These are phyloP conservation scores for Pagetopsis macropterus DNA, from an alignment of 2,797 vertebrate genomes.

Conservation along the genomic window DNA sequence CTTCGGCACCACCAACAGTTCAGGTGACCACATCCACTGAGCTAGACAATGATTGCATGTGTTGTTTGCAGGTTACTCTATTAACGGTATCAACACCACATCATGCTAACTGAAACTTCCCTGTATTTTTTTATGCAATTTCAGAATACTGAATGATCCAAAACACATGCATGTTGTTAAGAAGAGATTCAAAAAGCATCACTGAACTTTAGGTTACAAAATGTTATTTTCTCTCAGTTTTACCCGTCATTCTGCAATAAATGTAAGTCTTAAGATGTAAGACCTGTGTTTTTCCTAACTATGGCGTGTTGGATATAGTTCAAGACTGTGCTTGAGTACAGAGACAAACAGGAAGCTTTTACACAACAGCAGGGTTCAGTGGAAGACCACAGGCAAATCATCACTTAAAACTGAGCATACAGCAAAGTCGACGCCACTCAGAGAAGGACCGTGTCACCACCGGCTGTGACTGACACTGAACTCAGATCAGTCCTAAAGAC, in stretches of 20 bases:
- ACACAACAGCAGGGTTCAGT: constrained; percentile 60
- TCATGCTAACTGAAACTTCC: no score
- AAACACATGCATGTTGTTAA: no score
- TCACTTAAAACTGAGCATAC: constrained; percentile 34
- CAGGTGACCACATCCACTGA: constrained; percentile 5
- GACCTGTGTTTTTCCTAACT: constrained; percentile 53
- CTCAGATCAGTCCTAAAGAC: not conserved
- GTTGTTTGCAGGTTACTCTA: not conserved
- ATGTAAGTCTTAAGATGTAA: constrained; percentile 33
- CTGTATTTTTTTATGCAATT: not conserved
- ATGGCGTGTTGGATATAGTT: constrained; percentile 26
- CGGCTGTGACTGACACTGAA: constrained; percentile 8
- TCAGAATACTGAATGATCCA: not conserved
- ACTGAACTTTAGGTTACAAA: not conserved
- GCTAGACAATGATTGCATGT: not conserved
- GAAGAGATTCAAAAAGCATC: not conserved
- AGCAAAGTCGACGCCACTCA: constrained; percentile 37
- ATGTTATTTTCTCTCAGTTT: constrained; percentile 6
- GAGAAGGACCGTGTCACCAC: constrained; percentile 3
- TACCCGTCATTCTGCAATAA: not conserved
- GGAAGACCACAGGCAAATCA: constrained; percentile 60
- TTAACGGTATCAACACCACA: not conserved
- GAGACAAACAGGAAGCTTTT: constrained; percentile 49
- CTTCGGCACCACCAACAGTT: not conserved
- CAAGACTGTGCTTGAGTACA: constrained; percentile 44